Evolutionary conservation across 2,113 vertebrate species (phyloP).

Genomic region (Cricetomys ansorgei): DNA sequence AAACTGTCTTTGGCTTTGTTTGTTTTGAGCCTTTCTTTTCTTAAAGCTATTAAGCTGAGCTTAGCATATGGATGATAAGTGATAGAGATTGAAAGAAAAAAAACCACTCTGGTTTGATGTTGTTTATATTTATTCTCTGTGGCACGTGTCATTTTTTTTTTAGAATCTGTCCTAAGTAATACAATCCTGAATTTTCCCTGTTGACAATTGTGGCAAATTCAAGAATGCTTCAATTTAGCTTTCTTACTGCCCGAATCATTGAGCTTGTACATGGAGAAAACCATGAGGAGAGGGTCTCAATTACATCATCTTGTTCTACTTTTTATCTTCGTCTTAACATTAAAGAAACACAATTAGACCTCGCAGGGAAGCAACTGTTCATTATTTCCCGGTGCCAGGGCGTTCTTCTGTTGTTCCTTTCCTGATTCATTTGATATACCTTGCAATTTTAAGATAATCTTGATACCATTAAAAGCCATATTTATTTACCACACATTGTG

Average conservation of each 20-base stretch:
- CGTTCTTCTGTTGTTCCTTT: not conserved
- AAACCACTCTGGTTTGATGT: conserved; percentile 67
- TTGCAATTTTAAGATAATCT: conserved; percentile 24
- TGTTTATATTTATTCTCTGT: conserved; percentile 56
- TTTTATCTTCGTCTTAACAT: conserved; percentile 52
- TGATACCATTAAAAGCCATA: not conserved
- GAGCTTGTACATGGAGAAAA: conserved; percentile 36
- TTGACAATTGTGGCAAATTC: conserved; percentile 49
- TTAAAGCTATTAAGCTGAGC: conserved; percentile 82
- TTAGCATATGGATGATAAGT: conserved; percentile 81
- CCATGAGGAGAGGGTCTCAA: conserved; percentile 39
- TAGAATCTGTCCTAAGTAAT: conserved; percentile 55
- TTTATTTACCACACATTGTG: not conserved
- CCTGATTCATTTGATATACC: not conserved
- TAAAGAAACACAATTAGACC: conserved; percentile 42
- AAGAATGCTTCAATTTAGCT: conserved; percentile 60
- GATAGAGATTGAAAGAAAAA: conserved; percentile 59
- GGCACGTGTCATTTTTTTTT: conserved; percentile 57
- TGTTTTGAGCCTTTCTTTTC: conserved; percentile 37
- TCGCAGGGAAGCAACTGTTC: not conserved
- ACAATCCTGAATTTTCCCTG: conserved; percentile 13
- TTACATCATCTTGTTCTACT: conserved; percentile 34
- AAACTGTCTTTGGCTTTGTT: conserved; percentile 73
- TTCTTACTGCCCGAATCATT: conserved; percentile 67
- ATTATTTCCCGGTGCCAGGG: not conserved